Conservation (phyloP, 2,113 vertebrate species). For the Oryzias javanicus region DNA sequence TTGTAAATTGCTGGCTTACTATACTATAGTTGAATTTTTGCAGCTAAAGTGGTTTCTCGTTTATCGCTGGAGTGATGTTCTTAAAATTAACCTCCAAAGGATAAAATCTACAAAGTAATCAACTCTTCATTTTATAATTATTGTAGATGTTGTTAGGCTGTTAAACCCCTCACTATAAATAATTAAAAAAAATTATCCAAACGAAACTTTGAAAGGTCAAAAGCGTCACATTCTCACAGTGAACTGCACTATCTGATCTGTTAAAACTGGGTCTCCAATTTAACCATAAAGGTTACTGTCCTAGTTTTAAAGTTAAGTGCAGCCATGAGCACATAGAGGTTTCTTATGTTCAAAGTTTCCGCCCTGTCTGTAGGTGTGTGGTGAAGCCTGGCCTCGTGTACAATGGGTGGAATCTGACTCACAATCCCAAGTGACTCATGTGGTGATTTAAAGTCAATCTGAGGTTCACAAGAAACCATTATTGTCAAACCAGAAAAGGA, state of each 20-base stretch:
- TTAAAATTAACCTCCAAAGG: no score
- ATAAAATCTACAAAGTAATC: no score
- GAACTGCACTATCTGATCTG: constrained; percentile 3
- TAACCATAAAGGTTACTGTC: constrained; percentile 32
- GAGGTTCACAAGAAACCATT: constrained; percentile 35
- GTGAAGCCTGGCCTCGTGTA: constrained; percentile 43
- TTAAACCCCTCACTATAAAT: no score
- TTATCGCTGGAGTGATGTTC: no score
- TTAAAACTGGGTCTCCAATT: constrained; percentile 16
- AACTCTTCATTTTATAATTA: no score
- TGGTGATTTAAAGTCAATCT: constrained; percentile 50
- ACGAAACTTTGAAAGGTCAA: constrained; percentile 23
- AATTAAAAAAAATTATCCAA: no score
- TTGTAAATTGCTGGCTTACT: no score
- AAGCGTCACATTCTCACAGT: neutral
- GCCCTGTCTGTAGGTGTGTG: constrained; percentile 60
- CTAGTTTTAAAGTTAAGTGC: constrained; percentile 42
- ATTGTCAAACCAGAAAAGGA: constrained; percentile 45
- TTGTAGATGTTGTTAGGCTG: no score
- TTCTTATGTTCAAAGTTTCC: constrained; percentile 60
- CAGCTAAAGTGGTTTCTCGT: no score
- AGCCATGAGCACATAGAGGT: constrained; percentile 30
- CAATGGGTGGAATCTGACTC: constrained; percentile 60
- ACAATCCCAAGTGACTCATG: constrained; percentile 64
- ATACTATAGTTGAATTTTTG: no score